These are phyloP conservation scores for Diacarnus erythraeanus DNA, from an alignment of 37 sponge, comb jelly and placozoan species.

Conservation along the genomic window DNA sequence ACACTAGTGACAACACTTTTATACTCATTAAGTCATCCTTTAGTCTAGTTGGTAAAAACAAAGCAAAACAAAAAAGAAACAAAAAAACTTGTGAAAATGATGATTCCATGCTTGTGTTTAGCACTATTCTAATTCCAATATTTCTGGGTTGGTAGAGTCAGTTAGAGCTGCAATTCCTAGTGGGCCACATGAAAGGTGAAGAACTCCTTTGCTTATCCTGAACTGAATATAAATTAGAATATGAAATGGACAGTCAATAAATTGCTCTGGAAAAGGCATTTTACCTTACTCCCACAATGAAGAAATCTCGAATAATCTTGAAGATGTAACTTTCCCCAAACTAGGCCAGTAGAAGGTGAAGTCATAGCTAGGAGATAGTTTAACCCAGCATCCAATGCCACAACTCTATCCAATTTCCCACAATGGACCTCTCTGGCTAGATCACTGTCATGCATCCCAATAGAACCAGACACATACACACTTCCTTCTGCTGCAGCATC, in stretches of 20 bases:
- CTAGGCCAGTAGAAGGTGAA: background rate
- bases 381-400: constrained; percentile 13
- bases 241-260: no score
- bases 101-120: no score
- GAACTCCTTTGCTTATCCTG: background rate
- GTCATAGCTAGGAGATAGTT: constrained; percentile 27
- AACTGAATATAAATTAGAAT: constrained; percentile 2
- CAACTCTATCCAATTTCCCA: background rate
- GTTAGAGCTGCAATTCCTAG: background rate
- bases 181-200: constrained; percentile 8
- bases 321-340: background rate
- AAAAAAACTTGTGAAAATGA: no score
- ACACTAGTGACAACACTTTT: no score
- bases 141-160: background rate
- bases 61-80: no score
- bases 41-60: no score
- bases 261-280: no score
- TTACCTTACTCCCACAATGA: background rate
- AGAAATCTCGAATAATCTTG: background rate
- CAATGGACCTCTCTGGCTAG: background rate
- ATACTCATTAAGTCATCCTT: no score
- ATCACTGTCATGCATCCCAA: background rate
- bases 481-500: constrained; percentile 8
- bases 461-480: constrained; percentile 24
- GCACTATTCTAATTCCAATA: no score